A percentile compares a stretch with the other conserved stretches of the same genome.
Evolutionary conservation across 2,113 vertebrate species (phyloP).

Genomic region (Catharus bicknelli): DNA sequence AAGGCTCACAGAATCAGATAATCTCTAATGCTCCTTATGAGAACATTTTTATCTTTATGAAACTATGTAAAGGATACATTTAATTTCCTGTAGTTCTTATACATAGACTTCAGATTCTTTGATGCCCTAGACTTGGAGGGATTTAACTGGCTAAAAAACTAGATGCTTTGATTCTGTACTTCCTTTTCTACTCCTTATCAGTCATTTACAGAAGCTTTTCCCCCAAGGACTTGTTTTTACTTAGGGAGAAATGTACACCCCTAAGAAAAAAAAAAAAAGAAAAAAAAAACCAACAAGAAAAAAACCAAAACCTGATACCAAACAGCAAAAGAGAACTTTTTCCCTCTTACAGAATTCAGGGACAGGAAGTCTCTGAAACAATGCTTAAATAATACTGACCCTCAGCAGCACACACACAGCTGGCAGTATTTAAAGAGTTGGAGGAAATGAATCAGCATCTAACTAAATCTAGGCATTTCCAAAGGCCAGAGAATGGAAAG

Average conservation of each 20-base stretch:
- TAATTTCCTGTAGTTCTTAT: conserved; percentile 58
- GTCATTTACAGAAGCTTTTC: conserved; percentile 43
- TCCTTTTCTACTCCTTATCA: conserved; percentile 57
- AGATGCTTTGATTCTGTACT: not conserved
- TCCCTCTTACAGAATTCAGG: conserved; percentile 11
- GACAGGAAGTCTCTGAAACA: conserved; percentile 71
- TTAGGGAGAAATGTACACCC: not conserved
- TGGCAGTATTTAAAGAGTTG: conserved; percentile 60
- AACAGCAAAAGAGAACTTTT: conserved; percentile 28
- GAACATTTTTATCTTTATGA: conserved; percentile 49
- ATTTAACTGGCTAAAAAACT: not conserved
- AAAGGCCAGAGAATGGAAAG: conserved; percentile 53
- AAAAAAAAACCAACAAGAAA: not conserved
- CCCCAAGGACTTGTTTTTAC: conserved; percentile 22
- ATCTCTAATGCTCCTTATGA: conserved; percentile 55
- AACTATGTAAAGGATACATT: conserved; percentile 46
- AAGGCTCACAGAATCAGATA: conserved; percentile 46
- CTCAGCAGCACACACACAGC: conserved; percentile 50
- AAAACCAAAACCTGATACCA: not conserved
- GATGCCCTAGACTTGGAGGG: not conserved
- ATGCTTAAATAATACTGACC: conserved; percentile 51
- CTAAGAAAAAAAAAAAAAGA: not conserved
- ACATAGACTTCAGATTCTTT: not conserved
- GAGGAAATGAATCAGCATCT: conserved; percentile 71
- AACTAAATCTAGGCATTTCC: conserved; percentile 46